Percentiles rank a stretch among this genome's conserved stretches.
phyloP scores from a whole-genome alignment of 2,888 invertebrate species.

The Stramonita haemastoma region DNA sequence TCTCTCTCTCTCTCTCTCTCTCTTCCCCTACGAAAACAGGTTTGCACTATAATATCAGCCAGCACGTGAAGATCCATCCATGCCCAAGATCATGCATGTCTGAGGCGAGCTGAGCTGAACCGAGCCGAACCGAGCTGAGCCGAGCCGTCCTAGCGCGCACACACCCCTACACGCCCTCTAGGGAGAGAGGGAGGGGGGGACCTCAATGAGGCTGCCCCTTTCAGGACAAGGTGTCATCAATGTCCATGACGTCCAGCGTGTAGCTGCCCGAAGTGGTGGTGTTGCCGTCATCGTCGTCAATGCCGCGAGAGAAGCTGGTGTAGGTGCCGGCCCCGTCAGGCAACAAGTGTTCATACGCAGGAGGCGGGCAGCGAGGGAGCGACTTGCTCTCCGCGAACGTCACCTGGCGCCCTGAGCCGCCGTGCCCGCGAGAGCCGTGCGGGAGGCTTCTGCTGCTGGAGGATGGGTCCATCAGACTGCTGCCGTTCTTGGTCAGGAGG shows the following conservation, averaged over 20 bases:
- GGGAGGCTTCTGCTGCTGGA: constrained; percentile 35
- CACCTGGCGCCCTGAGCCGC: constrained; percentile 29
- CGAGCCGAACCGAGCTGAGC: no score
- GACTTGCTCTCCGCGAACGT: constrained; percentile 36
- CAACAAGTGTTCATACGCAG: constrained; percentile 37
- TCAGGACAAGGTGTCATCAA: constrained; percentile 44
- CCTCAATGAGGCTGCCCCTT: background rate
- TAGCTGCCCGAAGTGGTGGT: constrained; percentile 46
- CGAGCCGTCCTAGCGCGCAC: no score
- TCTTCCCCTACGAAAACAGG: no score
- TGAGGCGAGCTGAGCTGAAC: no score
- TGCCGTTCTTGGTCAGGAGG: background rate
- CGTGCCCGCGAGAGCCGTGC: background rate
- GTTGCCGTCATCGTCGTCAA: constrained; percentile 43
- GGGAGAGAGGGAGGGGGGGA: no score
- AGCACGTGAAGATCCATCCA: background rate
- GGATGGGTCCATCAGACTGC: background rate
- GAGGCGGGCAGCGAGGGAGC: constrained; percentile 31
- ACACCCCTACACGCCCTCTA: background rate
- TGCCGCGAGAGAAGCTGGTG: constrained; percentile 41
- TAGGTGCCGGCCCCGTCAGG: constrained; percentile 41
- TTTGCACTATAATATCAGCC: background rate
- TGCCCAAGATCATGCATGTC: background rate
- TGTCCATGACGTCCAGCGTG: constrained; percentile 40
- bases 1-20: no score